Evolutionary conservation across 2,113 vertebrate genomes (phyloP).

Genomic region (Eurystomus gularis): DNA sequence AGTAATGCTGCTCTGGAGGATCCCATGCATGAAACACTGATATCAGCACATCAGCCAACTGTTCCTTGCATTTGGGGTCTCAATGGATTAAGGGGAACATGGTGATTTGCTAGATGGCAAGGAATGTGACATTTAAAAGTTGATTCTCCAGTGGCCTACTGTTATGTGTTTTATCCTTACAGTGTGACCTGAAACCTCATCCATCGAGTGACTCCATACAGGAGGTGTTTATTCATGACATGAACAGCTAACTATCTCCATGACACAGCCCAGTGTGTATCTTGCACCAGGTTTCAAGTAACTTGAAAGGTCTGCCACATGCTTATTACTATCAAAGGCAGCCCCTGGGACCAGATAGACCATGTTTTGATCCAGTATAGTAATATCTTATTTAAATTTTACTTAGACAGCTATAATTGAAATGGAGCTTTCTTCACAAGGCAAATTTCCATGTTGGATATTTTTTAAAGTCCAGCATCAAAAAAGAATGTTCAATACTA

Average conservation of each 20-base stretch:
- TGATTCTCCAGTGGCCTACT: neutral
- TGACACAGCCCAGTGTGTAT: neutral
- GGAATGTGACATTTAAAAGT: neutral
- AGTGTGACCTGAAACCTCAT: neutral
- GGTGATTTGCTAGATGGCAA: neutral
- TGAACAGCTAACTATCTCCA: neutral
- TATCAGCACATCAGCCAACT: neutral
- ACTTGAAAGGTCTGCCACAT: neutral
- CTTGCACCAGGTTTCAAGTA: neutral
- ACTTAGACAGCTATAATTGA: neutral
- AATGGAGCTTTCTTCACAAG: neutral
- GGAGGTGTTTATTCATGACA: neutral
- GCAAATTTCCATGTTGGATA: neutral
- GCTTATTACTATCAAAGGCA: neutral
- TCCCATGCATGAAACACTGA: neutral
- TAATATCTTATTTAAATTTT: neutral
- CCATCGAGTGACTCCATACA: rapidly evolving
- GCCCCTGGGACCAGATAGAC: neutral
- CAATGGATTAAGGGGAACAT: neutral
- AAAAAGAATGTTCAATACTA: neutral
- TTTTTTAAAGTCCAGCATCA: conserved; percentile 12
- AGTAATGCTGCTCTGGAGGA: neutral
- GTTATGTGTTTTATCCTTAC: neutral
- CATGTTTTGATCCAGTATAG: neutral
- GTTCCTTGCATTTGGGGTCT: neutral